phyloP scores from a whole-genome alignment of 2,888 invertebrate species.

The Antitype chi region DNA sequence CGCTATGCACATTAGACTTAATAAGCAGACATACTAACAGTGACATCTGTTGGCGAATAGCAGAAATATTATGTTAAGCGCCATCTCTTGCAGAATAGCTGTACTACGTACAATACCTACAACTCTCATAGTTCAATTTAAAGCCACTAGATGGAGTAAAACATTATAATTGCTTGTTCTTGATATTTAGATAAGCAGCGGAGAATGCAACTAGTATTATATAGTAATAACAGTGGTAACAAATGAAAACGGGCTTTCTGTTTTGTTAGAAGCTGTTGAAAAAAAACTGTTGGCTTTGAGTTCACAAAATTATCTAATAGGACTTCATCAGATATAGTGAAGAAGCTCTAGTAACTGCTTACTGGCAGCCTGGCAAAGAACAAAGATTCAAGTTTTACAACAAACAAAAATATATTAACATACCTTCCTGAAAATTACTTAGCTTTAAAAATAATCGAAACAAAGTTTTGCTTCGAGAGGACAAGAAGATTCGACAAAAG shows the following conservation, averaged over 20 bases:
- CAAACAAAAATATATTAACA: neutral
- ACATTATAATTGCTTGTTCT: neutral
- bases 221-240: neutral
- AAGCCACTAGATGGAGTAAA: slow-evolving; percentile 32
- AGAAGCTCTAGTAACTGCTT: neutral
- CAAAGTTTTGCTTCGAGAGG: neutral
- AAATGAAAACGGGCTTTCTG: neutral
- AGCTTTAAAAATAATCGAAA: neutral
- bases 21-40: neutral
- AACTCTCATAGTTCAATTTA: neutral
- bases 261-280: neutral
- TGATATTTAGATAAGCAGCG: neutral
- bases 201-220: neutral
- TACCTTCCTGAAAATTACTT: too few relatives aligned
- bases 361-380: neutral
- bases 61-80: slow-evolving; percentile 13
- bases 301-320: neutral
- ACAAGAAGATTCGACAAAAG: slow-evolving; percentile 1
- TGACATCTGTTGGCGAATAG: slow-evolving; percentile 45
- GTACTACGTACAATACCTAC: neutral
- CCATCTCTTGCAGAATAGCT: slow-evolving; percentile 44
- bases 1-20: neutral
- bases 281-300: neutral
- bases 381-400: neutral
- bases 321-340: neutral